phyloP scores from a whole-genome alignment of 2,888 invertebrate species.

The Pseudococcus jackbeardsleyi region DNA sequence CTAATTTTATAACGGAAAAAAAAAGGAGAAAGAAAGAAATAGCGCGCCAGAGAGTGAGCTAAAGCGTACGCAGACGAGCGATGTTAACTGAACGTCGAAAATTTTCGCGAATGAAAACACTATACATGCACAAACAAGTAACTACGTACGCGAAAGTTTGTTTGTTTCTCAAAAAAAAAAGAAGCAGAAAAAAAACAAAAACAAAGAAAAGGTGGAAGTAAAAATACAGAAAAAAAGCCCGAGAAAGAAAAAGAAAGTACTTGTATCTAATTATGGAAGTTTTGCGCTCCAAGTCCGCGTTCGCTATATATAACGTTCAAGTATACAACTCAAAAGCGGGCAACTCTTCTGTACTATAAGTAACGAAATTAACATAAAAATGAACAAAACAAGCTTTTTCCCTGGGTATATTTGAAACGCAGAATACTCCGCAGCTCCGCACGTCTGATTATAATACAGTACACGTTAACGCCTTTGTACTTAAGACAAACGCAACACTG shows the following conservation, averaged over 20 bases:
- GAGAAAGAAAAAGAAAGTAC: conserved; percentile 12
- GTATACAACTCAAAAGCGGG: conserved; percentile 34
- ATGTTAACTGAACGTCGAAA: conserved; percentile 16
- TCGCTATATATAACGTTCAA: conserved; percentile 11
- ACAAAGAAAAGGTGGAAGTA: background rate
- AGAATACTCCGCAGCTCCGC: background rate
- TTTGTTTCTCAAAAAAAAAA: background rate
- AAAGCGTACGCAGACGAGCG: background rate
- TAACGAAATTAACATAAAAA: conserved; percentile 41
- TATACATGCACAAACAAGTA: background rate
- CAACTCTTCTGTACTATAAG: background rate
- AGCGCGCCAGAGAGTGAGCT: background rate
- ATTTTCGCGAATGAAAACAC: background rate
- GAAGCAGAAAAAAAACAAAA: background rate
- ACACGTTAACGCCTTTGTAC: conserved; percentile 11
- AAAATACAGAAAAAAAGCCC: background rate
- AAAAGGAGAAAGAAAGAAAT: background rate
- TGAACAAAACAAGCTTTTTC: conserved; percentile 23
- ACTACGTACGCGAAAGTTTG: conserved; percentile 8
- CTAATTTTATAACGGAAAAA: conserved; percentile 5
- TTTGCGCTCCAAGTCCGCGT: background rate
- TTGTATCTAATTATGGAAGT: conserved; percentile 47
- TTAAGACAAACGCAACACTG: background rate
- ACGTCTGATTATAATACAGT: conserved; percentile 7
- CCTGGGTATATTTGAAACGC: background rate